Percentiles rank a stretch among this genome's conserved stretches.
phyloP scores from a whole-genome alignment of 2,797 vertebrate genomes.

The Sebastes kiyomatsui region DNA sequence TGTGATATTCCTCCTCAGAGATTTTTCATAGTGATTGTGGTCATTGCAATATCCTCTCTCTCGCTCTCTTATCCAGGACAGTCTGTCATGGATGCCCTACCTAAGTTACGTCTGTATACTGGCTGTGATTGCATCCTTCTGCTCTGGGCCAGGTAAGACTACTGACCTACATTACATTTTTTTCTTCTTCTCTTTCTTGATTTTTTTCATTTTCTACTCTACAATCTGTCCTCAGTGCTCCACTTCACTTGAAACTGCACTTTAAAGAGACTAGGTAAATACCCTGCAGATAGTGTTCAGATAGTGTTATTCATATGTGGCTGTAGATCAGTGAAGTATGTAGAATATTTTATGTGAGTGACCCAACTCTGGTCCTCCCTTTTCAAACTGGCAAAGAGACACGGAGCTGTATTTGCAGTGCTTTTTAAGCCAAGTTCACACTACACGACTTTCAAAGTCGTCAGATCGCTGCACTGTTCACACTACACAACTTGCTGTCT shows the following conservation, averaged over 20 bases:
- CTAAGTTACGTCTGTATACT: conserved; percentile 92
- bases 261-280: background rate
- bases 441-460: too few relatives aligned
- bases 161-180: background rate
- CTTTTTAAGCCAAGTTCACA: too few relatives aligned
- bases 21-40: background rate
- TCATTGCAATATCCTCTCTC: background rate
- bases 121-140: conserved; percentile 93
- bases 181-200: background rate
- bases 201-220: background rate
- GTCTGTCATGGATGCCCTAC: conserved; percentile 89
- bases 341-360: conserved; percentile 13
- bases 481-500: too few relatives aligned
- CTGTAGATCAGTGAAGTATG: background rate
- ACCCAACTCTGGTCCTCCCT: background rate
- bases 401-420: background rate
- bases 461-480: too few relatives aligned
- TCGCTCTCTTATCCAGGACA: conserved; percentile 73
- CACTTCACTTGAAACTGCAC: background rate
- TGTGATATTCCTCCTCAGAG: background rate
- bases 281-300: background rate
- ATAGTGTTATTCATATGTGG: background rate
- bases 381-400: background rate
- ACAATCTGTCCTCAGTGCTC: background rate
- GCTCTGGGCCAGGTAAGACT: conserved; percentile 93